A percentile compares a stretch with the other conserved stretches of the same genome.
Evolutionary conservation across 2,888 invertebrate species (phyloP).

Genomic region (Slavum lentiscoides): DNA sequence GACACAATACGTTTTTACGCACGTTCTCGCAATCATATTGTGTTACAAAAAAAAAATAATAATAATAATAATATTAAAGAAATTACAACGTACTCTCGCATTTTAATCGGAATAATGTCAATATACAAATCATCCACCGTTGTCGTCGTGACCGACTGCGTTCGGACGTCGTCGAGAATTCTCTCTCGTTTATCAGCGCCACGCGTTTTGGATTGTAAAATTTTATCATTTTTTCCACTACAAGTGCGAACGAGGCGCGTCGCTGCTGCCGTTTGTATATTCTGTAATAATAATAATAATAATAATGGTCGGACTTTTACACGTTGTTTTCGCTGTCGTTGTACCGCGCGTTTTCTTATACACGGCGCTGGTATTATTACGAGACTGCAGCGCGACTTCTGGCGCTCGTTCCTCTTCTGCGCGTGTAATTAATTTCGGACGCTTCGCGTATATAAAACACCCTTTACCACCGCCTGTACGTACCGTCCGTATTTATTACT

Average conservation of each 20-base stretch:
- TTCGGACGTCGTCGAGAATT: no score
- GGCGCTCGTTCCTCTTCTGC: neutral
- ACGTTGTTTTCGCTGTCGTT: neutral
- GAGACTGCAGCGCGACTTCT: neutral
- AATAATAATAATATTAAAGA: neutral
- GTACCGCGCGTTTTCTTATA: neutral
- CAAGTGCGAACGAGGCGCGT: no score
- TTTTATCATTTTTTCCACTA: no score
- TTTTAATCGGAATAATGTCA: neutral
- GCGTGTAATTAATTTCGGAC: constrained; percentile 28
- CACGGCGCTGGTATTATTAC: neutral
- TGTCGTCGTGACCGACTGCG: no score
- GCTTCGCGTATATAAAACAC: neutral
- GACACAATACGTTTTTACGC: neutral
- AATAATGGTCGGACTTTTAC: neutral
- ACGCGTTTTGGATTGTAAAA: no score
- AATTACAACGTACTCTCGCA: neutral
- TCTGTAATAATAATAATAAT: neutral
- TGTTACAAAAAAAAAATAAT: neutral
- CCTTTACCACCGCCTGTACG: no score
- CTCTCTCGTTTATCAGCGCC: no score
- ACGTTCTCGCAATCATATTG: neutral
- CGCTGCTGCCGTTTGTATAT: no score
- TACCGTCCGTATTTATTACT: no score
- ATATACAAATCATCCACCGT: no score